Conservation (phyloP, 2,888 invertebrate species). For the Agelastica alni region DNA sequence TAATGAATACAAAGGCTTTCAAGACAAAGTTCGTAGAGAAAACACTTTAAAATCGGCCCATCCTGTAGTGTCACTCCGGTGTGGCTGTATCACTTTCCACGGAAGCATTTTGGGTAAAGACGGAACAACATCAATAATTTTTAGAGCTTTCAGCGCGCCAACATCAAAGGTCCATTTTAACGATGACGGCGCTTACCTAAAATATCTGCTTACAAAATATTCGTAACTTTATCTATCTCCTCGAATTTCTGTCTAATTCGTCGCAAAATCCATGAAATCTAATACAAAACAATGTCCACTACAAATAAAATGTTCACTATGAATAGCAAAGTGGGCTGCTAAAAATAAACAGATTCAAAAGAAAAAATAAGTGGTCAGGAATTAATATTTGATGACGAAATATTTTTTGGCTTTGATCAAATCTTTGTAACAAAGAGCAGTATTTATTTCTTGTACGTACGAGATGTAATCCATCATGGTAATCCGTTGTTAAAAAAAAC, state of each 20-base stretch:
- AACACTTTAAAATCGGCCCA: no score
- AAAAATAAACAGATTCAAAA: not conserved
- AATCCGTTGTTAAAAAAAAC: no score
- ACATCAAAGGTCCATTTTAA: conserved; percentile 20
- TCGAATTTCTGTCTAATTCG: conserved; percentile 19
- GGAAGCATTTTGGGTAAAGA: not conserved
- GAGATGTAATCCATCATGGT: no score
- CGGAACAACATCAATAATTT: conserved; percentile 11
- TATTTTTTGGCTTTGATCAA: no score
- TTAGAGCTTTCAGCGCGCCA: conserved; percentile 4
- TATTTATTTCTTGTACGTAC: no score
- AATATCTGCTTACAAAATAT: conserved; percentile 23
- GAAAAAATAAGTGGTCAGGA: no score
- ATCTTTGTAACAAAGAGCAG: no score
- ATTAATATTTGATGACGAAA: no score
- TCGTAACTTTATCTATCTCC: conserved; percentile 17
- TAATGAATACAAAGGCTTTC: no score
- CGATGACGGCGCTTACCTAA: conserved; percentile 14
- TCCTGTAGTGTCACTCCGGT: not conserved
- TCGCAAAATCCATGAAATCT: conserved; percentile 16
- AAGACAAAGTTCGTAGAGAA: no score
- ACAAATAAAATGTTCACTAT: not conserved
- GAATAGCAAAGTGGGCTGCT: not conserved
- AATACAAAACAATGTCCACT: not conserved
- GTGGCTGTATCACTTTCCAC: not conserved